Evolutionary conservation across 2,888 invertebrate species (phyloP).

Genomic region (Drosophila imparisetae): DNA sequence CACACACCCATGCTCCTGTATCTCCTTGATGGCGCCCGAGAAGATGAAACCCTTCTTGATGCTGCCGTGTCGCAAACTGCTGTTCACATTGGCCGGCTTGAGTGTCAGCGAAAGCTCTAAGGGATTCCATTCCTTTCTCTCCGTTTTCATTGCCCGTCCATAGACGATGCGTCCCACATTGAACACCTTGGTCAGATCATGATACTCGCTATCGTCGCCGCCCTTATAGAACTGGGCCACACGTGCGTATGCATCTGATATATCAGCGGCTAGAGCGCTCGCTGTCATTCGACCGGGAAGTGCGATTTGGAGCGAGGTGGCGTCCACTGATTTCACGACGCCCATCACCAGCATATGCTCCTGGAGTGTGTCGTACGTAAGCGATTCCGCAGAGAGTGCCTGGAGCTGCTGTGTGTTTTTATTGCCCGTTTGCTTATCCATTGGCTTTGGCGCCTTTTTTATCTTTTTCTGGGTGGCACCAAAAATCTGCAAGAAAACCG

Average conservation of each 20-base stretch:
- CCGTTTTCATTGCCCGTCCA: constrained; percentile 86
- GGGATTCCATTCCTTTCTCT: constrained; percentile 80
- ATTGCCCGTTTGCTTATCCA: no score
- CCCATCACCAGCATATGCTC: constrained; percentile 90
- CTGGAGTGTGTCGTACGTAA: constrained; percentile 86
- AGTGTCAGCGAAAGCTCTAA: constrained; percentile 86
- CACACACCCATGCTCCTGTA: constrained; percentile 94
- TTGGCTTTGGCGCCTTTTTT: constrained; percentile 67
- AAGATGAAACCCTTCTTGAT: constrained; percentile 87
- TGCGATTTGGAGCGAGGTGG: constrained; percentile 88
- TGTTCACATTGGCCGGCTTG: constrained; percentile 88
- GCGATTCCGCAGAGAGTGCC: no score
- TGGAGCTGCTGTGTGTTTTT: no score
- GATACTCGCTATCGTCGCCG: constrained; percentile 72
- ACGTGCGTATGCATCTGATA: constrained; percentile 90
- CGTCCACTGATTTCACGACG: constrained; percentile 87
- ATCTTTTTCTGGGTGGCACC: constrained; percentile 82
- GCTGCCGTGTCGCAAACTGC: constrained; percentile 85
- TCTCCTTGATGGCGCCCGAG: constrained; percentile 89
- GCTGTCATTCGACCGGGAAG: constrained; percentile 90
- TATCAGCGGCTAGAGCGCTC: constrained; percentile 88
- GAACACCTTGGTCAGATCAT: constrained; percentile 85
- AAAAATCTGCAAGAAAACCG: constrained; percentile 72
- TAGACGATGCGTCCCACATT: constrained; percentile 87
- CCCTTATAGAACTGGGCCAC: constrained; percentile 83